These are phyloP conservation scores for Urocyon cinereoargenteus DNA, from an alignment of 2,797 vertebrate species.

Conservation along the genomic window DNA sequence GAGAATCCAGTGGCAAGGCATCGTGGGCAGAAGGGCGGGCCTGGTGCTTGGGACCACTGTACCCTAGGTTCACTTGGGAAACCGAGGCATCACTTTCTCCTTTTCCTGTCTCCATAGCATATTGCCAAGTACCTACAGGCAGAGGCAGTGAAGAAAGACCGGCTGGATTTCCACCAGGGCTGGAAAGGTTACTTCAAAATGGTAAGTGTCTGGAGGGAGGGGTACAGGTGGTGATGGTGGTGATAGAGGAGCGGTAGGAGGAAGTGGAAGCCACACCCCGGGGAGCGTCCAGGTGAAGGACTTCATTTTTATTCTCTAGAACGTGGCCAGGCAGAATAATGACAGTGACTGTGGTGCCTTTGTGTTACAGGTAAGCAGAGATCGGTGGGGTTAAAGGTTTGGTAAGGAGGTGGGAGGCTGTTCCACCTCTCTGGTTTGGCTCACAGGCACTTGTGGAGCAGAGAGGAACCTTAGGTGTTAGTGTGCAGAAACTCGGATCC, in stretches of 20 bases:
- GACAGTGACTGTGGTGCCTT: slow-evolving; percentile 97
- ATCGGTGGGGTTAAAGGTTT: background rate
- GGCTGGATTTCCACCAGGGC: slow-evolving; percentile 92
- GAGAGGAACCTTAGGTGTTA: background rate
- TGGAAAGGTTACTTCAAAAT: slow-evolving; percentile 97
- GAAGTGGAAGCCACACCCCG: background rate
- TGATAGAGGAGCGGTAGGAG: background rate
- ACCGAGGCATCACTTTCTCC: background rate
- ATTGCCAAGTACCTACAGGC: slow-evolving; percentile 97
- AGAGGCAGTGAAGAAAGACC: slow-evolving; percentile 95
- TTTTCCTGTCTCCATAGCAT: slow-evolving; percentile 88
- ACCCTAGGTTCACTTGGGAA: background rate
- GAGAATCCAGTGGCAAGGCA: background rate
- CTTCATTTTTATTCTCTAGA: slow-evolving; percentile 84
- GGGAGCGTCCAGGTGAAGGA: slow-evolving; percentile 27
- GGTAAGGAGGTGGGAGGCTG: background rate
- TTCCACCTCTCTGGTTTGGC: background rate
- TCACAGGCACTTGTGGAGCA: background rate
- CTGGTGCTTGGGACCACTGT: background rate
- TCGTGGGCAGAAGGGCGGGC: background rate
- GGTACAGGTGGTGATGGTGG: background rate
- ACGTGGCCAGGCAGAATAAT: slow-evolving; percentile 96
- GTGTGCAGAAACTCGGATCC: slow-evolving; percentile 9
- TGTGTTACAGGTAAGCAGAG: slow-evolving; percentile 94
- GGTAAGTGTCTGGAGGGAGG: slow-evolving; percentile 86